These are phyloP conservation scores for Muntiacus muntjak DNA, from an alignment of 2,113 vertebrate species.

Conservation along the genomic window DNA sequence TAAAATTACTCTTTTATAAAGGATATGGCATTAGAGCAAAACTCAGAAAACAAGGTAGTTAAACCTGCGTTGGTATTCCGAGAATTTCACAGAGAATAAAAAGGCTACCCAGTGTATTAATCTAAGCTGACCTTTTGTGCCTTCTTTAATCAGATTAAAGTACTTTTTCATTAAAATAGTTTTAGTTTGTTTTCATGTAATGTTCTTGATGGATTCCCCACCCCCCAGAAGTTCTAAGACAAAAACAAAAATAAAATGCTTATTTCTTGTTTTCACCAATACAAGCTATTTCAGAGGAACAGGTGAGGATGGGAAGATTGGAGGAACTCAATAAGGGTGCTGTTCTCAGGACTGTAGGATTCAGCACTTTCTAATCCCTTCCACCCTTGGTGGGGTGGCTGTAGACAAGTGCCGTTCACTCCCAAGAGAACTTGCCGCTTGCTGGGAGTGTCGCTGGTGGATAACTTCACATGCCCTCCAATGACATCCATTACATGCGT, in stretches of 20 bases:
- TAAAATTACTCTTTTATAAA: constrained; percentile 38
- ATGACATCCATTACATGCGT: background rate
- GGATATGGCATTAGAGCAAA: background rate
- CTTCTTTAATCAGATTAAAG: constrained; percentile 14
- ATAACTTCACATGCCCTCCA: background rate
- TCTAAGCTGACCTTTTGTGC: constrained; percentile 4
- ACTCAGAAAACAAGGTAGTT: background rate
- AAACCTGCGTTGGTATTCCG: background rate
- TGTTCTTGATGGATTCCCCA: background rate
- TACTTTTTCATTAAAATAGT: constrained; percentile 36
- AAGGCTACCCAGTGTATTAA: background rate
- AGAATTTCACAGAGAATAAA: constrained; percentile 52
- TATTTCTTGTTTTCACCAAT: background rate
- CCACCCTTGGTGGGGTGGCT: too few species aligned
- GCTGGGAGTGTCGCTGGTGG: background rate
- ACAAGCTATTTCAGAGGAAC: background rate
- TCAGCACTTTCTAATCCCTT: background rate
- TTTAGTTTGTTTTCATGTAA: constrained; percentile 26
- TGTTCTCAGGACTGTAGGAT: background rate
- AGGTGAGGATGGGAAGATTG: background rate
- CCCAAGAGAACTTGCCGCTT: background rate
- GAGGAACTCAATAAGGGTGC: rapidly evolving
- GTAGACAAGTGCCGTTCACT: background rate
- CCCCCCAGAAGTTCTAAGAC: background rate
- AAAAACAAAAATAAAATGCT: background rate